Percentiles rank a stretch among this genome's conserved stretches.
phyloP scores from a whole-genome alignment of 2,113 vertebrate species.

The Craseonycteris thonglongyai region DNA sequence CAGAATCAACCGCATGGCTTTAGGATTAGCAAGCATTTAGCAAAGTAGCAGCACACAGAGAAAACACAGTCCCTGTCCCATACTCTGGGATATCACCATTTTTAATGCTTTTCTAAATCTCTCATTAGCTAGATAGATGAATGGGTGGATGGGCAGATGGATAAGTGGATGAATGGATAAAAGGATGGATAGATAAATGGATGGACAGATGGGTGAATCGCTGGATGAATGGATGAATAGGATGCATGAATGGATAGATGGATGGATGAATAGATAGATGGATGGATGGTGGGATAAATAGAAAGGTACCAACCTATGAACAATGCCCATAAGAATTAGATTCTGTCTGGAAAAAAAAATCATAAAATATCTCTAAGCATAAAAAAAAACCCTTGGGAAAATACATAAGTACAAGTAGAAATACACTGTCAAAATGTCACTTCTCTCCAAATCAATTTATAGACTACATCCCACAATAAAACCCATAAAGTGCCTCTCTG shows the following conservation, averaged over 20 bases:
- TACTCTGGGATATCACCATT: neutral
- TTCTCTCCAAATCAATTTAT: neutral
- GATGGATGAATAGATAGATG: rapidly evolving
- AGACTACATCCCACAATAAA: neutral
- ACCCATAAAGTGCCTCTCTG: neutral
- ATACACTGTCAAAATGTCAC: neutral
- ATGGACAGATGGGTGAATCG: neutral
- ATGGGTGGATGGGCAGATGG: too few species aligned
- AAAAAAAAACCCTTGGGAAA: neutral
- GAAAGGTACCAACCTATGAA: neutral
- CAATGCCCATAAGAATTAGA: neutral
- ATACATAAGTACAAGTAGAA: neutral
- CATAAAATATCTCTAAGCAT: neutral
- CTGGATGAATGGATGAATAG: rapidly evolving
- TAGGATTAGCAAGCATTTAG: neutral
- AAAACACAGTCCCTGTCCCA: neutral
- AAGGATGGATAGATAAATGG: too few species aligned
- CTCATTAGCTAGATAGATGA: neutral
- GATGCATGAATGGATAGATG: rapidly evolving
- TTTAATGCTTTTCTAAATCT: neutral
- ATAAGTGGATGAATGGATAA: neutral
- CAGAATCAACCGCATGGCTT: neutral
- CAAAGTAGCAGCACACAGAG: neutral
- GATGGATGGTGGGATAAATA: too few species aligned
- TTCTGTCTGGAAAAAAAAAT: neutral